These are phyloP conservation scores for Cantharis rufa DNA, from an alignment of 2,888 invertebrate species.

Conservation along the genomic window DNA sequence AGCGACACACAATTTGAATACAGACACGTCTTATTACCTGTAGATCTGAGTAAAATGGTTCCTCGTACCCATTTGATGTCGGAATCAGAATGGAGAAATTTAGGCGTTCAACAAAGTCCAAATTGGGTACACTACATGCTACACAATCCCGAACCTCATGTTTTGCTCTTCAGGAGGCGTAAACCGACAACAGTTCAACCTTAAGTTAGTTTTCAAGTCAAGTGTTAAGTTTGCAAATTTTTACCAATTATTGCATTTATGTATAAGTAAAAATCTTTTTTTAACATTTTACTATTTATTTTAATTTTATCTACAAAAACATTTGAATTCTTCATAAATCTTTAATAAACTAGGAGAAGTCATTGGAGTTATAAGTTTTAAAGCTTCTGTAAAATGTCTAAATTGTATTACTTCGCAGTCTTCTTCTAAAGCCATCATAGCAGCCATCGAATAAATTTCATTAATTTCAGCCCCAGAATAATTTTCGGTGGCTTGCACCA, in stretches of 20 bases:
- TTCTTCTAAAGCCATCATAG: conserved; percentile 80
- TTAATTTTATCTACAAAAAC: not conserved
- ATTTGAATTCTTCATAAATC: conserved; percentile 61
- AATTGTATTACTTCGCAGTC: conserved; percentile 65
- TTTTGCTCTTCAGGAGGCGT: conserved; percentile 76
- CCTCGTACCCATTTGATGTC: conserved; percentile 91
- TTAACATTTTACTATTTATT: not conserved
- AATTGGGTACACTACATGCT: conserved; percentile 91
- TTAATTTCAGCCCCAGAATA: conserved; percentile 95
- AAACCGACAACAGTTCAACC: conserved; percentile 5
- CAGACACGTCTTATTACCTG: conserved; percentile 89
- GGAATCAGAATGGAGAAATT: conserved; percentile 92
- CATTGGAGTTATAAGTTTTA: conserved; percentile 74
- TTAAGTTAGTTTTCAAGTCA: not conserved
- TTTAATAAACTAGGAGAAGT: conserved; percentile 72
- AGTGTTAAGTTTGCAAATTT: not conserved
- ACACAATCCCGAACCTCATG: conserved; percentile 89
- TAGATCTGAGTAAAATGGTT: conserved; percentile 81
- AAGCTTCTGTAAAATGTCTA: conserved; percentile 74
- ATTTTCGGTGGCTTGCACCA: conserved; percentile 73
- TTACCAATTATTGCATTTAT: not conserved
- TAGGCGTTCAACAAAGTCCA: conserved; percentile 93
- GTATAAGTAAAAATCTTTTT: not conserved
- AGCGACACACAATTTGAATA: conserved; percentile 86
- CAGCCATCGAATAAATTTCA: conserved; percentile 92